These are phyloP conservation scores for Trissoscelio sp. DNA, from an alignment of 2,888 invertebrate species.

Conservation along the genomic window DNA sequence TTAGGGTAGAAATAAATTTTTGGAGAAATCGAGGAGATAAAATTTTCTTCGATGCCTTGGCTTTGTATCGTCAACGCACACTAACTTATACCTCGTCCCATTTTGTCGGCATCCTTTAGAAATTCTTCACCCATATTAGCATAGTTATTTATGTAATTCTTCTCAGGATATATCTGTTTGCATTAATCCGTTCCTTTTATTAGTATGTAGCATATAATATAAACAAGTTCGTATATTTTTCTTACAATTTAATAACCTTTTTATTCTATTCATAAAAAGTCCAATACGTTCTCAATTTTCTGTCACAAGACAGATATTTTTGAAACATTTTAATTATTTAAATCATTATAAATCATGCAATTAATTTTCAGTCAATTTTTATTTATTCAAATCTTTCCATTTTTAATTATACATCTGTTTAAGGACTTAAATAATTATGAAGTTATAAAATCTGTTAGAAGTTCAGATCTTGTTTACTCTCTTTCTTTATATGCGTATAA, in stretches of 20 bases:
- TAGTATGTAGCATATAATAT: slow-evolving; percentile 9
- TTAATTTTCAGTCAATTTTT: too few relatives aligned
- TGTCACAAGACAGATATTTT: too few relatives aligned
- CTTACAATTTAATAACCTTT: not conserved
- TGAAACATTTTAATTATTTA: too few relatives aligned
- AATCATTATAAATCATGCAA: too few relatives aligned
- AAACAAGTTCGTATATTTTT: slow-evolving; percentile 11
- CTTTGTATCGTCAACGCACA: slow-evolving; percentile 44
- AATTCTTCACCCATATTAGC: slow-evolving; percentile 47
- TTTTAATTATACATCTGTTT: too few relatives aligned
- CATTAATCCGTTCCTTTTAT: slow-evolving; percentile 32
- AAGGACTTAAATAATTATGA: too few relatives aligned
- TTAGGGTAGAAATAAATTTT: slow-evolving; percentile 62
- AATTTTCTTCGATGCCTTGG: slow-evolving; percentile 54
- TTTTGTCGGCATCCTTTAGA: slow-evolving; percentile 61
- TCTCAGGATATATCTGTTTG: slow-evolving; percentile 42
- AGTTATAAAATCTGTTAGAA: too few relatives aligned
- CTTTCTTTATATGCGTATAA: not conserved
- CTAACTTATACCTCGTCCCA: slow-evolving; percentile 41
- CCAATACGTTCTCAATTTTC: too few relatives aligned
- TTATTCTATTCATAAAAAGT: too few relatives aligned
- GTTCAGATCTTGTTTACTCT: not conserved
- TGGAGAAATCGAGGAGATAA: slow-evolving; percentile 61
- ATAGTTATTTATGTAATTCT: slow-evolving; percentile 51
- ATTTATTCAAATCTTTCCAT: too few relatives aligned